Evolutionary conservation across 2,888 invertebrate genomes (phyloP).

Genomic region (Cephalotes varians): DNA sequence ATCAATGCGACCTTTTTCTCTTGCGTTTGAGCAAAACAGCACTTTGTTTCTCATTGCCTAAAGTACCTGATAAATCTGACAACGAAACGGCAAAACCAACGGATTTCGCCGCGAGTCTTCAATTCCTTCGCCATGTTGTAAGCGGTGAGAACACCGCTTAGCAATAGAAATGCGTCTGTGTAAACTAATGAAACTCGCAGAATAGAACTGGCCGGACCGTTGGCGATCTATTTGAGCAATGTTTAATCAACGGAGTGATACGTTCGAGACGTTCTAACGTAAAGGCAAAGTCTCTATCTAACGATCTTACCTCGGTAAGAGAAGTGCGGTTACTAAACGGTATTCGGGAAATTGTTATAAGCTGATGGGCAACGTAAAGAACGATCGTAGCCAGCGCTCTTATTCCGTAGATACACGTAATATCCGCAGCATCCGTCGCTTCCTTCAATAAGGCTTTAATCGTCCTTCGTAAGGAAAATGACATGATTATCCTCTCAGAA

Average conservation of each 20-base stretch:
- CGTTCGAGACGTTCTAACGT: neutral
- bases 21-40: neutral
- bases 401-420: constrained; percentile 91
- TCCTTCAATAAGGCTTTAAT: constrained; percentile 87
- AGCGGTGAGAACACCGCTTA: constrained; percentile 89
- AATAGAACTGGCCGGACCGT: constrained; percentile 88
- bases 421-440: constrained; percentile 85
- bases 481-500: constrained; percentile 85
- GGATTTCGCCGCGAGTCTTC: constrained; percentile 87
- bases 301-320: constrained; percentile 87
- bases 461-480: constrained; percentile 90
- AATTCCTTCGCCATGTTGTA: constrained; percentile 88
- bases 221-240: constrained; percentile 86
- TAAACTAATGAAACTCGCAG: constrained; percentile 89
- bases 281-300: neutral
- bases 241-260: constrained; percentile 60
- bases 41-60: neutral
- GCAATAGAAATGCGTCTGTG: constrained; percentile 89
- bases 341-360: constrained; percentile 88
- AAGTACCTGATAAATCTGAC: constrained; percentile 89
- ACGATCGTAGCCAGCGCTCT: constrained; percentile 89
- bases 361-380: constrained; percentile 89
- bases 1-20: neutral
- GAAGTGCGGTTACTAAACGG: constrained; percentile 89
- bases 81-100: constrained; percentile 87